Conservation (phyloP, 2,888 invertebrate genomes). For the Lobophora halterata region DNA sequence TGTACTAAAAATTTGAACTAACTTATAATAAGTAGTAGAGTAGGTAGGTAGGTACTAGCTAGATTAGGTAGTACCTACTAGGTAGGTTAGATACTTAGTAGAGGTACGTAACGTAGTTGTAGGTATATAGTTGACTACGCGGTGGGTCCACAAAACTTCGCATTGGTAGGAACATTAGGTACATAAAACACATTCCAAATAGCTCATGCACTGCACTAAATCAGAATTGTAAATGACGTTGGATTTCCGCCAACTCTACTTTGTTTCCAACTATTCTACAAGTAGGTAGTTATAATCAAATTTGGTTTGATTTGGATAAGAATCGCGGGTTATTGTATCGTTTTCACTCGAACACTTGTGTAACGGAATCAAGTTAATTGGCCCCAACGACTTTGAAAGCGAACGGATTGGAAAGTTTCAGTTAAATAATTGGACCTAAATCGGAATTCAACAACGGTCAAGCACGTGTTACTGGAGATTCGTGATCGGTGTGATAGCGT, state of each 20-base stretch:
- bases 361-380: conserved; percentile 25
- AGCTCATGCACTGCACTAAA: conserved; percentile 61
- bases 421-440: conserved; percentile 52
- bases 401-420: conserved; percentile 33
- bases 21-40: too few species aligned
- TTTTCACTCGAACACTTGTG: conserved; percentile 21
- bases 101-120: too few species aligned
- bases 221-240: conserved; percentile 68
- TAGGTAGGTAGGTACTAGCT: too few species aligned
- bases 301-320: too few species aligned
- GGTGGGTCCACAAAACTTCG: conserved; percentile 11
- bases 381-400: conserved; percentile 28
- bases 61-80: too few species aligned
- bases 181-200: conserved; percentile 53
- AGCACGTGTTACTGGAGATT: conserved; percentile 58
- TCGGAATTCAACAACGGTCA: conserved; percentile 36
- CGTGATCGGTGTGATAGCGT: conserved; percentile 63
- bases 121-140: too few species aligned
- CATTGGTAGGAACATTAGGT: conserved; percentile 12
- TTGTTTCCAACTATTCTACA: conserved; percentile 59
- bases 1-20: too few species aligned
- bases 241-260: conserved; percentile 71
- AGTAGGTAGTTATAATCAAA: conserved; percentile 43
- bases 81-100: too few species aligned
- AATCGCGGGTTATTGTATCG: conserved; percentile 33